Conservation (phyloP, 2,888 invertebrate species). For the Pherbina coryleti region DNA sequence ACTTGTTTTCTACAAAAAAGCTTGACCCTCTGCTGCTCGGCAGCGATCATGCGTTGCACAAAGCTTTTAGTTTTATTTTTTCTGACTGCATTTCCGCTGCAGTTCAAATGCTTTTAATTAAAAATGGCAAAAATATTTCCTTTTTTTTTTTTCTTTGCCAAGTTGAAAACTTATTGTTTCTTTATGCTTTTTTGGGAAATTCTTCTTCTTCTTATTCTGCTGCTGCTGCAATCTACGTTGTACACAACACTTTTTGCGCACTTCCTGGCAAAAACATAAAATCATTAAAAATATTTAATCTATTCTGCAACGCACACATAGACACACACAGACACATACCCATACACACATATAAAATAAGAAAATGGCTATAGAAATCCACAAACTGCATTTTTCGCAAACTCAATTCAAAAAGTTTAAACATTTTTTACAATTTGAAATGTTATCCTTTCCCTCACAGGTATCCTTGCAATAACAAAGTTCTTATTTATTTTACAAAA, state of each 20-base stretch:
- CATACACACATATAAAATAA: neutral
- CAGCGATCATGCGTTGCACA: too few relatives aligned
- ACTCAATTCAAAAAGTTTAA: constrained; percentile 32
- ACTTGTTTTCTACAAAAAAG: too few relatives aligned
- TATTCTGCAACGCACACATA: constrained; percentile 1
- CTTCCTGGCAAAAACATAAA: neutral
- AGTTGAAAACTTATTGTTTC: too few relatives aligned
- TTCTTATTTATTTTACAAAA: neutral
- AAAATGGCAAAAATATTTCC: neutral
- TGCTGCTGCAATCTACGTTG: too few relatives aligned
- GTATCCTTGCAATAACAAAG: constrained; percentile 15
- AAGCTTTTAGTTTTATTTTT: too few relatives aligned
- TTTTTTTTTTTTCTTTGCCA: too few relatives aligned
- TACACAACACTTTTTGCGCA: neutral
- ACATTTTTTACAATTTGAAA: constrained; percentile 13
- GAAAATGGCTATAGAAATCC: neutral
- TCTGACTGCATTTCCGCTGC: neutral
- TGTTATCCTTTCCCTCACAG: constrained; percentile 1
- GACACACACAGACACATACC: neutral
- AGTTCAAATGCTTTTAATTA: neutral
- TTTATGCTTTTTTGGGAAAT: neutral
- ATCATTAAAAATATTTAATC: constrained; percentile 29
- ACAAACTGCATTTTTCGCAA: constrained; percentile 13
- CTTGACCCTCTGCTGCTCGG: too few relatives aligned
- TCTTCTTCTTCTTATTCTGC: neutral